Conservation (phyloP, 2,888 invertebrate genomes). For the Drosophila austrosaltans region DNA sequence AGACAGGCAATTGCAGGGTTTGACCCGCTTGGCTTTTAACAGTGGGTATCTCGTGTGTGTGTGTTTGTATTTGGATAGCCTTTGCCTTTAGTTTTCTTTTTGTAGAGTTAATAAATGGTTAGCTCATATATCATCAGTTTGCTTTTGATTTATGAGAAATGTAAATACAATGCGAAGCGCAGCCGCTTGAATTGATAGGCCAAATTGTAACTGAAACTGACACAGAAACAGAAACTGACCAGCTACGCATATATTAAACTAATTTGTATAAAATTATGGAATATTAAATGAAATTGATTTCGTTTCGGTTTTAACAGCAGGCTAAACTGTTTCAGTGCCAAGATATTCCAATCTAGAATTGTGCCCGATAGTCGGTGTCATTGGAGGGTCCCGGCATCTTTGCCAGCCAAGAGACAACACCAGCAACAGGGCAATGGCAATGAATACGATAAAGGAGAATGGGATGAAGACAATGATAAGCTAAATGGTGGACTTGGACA, state of each 20-base stretch:
- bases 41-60: conserved; percentile 21
- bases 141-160: conserved; percentile 51
- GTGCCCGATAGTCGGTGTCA: conserved; percentile 93
- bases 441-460: conserved; percentile 65
- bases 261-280: background rate
- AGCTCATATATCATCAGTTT: conserved; percentile 49
- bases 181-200: conserved; percentile 27
- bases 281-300: conserved; percentile 3
- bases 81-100: conserved; percentile 10
- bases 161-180: conserved; percentile 34
- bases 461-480: conserved; percentile 72
- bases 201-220: conserved; percentile 11
- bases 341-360: conserved; percentile 87
- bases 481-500: conserved; percentile 35
- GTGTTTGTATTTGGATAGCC: conserved; percentile 9
- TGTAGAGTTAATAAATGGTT: conserved; percentile 50
- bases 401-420: conserved; percentile 83
- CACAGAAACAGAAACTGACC: conserved; percentile 15
- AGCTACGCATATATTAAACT: conserved; percentile 7
- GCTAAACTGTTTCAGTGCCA: no score
- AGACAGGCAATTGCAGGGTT: conserved; percentile 17
- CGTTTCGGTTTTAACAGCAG: background rate
- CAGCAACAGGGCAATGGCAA: conserved; percentile 53
- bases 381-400: conserved; percentile 92
- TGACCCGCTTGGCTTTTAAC: conserved; percentile 40